Percentiles rank a stretch among this genome's conserved stretches.
Evolutionary conservation across 2,797 vertebrate genomes (phyloP).

Genomic region (Malacoraja senta): DNA sequence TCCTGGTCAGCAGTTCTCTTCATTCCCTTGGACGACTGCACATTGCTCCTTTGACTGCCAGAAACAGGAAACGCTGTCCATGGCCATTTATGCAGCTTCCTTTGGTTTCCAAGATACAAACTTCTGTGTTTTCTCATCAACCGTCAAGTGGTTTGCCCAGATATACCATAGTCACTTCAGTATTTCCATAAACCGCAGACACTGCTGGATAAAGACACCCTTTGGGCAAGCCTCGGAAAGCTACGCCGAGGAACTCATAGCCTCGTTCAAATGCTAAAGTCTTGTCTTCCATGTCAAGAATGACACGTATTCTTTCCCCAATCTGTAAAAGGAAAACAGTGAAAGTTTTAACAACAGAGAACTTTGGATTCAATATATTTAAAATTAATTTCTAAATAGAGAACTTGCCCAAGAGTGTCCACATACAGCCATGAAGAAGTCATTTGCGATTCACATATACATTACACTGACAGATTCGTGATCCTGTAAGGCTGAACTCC

Average conservation of each 20-base stretch:
- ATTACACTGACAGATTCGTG: too few species aligned
- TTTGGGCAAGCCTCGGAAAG: constrained; percentile 93
- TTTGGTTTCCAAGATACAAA: constrained; percentile 24
- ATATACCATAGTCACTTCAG: constrained; percentile 98
- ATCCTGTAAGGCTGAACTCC: too few species aligned
- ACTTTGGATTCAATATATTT: neutral
- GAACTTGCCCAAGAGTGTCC: neutral
- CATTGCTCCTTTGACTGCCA: constrained; percentile 17
- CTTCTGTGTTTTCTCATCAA: constrained; percentile 51
- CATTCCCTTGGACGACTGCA: constrained; percentile 13
- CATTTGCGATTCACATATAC: neutral
- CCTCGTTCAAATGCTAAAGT: constrained; percentile 95
- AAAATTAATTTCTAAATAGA: neutral
- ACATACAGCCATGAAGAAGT: neutral
- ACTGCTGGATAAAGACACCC: constrained; percentile 91
- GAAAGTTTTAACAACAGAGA: neutral
- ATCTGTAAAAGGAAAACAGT: constrained; percentile 63
- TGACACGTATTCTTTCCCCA: constrained; percentile 96
- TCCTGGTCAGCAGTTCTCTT: neutral
- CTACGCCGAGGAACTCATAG: constrained; percentile 93
- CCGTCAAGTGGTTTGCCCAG: constrained; percentile 94
- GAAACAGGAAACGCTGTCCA: neutral
- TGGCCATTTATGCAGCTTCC: constrained; percentile 6
- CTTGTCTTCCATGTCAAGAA: constrained; percentile 99
- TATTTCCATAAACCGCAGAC: constrained; percentile 96